Evolutionary conservation across 2,888 invertebrate species (phyloP), one percentile per base, ranked within the genome.

Genomic region (Biston betularia): DNA sequence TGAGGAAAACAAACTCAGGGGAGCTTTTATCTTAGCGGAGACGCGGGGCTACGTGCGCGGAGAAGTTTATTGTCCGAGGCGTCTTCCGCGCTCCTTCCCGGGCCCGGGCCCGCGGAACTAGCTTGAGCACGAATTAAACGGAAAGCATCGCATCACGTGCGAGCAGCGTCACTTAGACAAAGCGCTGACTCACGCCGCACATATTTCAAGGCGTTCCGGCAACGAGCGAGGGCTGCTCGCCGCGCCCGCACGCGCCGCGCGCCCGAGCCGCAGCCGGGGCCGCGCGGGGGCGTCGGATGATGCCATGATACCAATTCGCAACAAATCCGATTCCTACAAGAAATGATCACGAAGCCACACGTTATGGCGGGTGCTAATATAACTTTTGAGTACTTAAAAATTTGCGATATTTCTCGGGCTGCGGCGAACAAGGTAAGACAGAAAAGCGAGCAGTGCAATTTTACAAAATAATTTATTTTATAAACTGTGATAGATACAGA

Each of bases 101-200:
- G 45, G 34, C n/a, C 56, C 14, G 34, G 45, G 34, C 45, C 35
- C 11, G 4, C n/a, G 56, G 45, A 56, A 56, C 56, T 45, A 46
- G 45, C 57, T 58, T 10, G 40, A 58, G 63, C 52, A 44, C 54
- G 34, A 59, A 49, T 65, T 54, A 56, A 55, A n/a, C n/a, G n/a
- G n/a, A n/a, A n/a, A n/a, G n/a, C n/a, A n/a, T n/a, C n/a, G n/a
- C n/a, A n/a, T n/a, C n/a, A n/a, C 54, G 42, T 33, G 34, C 50
- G 42, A n/a, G 40, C 6, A 15, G 59, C 49, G 33, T 49, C 34
- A 56, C 50, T 56, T 45, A 56, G 55, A 60, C 65, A 56, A 56
- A 65, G 64, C 62, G 70, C 65, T 65, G 65, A 68, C 70, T 71
- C 68, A 63, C 65, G 56, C 60, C 15, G 38, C 61, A 68, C 68